A percentile compares a stretch with the other conserved stretches of the same genome.
phyloP scores from a whole-genome alignment of 1,140 invertebrate genomes.

The Ganaspis sp. region DNA sequence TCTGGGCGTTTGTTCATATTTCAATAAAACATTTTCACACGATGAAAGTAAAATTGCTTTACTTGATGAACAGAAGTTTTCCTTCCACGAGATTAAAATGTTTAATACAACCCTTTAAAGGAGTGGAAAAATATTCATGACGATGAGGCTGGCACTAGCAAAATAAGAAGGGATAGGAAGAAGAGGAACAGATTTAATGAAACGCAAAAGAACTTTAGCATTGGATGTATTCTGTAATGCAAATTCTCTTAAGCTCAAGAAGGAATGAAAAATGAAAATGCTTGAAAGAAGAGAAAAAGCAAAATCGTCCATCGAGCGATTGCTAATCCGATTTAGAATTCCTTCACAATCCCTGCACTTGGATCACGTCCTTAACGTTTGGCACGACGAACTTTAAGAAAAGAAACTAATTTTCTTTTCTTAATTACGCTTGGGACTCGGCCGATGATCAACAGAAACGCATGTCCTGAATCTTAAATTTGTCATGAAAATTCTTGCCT shows the following conservation, averaged over 20 bases:
- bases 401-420: slow-evolving; percentile 14
- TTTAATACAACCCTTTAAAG: slow-evolving; percentile 24
- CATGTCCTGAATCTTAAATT: slow-evolving; percentile 13
- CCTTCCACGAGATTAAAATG: slow-evolving; percentile 8
- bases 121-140: slow-evolving; percentile 18
- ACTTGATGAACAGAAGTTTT: neutral
- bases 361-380: slow-evolving; percentile 11
- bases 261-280: neutral
- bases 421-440: slow-evolving; percentile 21
- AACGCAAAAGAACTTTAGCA: slow-evolving; percentile 1
- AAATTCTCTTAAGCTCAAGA: neutral
- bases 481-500: slow-evolving; percentile 16
- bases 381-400: neutral
- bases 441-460: slow-evolving; percentile 21
- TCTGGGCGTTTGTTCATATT: neutral
- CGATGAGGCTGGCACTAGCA: neutral
- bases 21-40: slow-evolving; percentile 21
- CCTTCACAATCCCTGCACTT: neutral
- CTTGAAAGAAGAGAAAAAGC: neutral
- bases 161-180: neutral
- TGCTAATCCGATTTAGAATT: slow-evolving; percentile 18
- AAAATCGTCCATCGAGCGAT: neutral
- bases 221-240: neutral
- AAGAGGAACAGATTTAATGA: slow-evolving; percentile 3
- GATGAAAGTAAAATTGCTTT: neutral